Evolutionary conservation across 2,888 invertebrate genomes (phyloP).

Genomic region (Agonopterix arenella): DNA sequence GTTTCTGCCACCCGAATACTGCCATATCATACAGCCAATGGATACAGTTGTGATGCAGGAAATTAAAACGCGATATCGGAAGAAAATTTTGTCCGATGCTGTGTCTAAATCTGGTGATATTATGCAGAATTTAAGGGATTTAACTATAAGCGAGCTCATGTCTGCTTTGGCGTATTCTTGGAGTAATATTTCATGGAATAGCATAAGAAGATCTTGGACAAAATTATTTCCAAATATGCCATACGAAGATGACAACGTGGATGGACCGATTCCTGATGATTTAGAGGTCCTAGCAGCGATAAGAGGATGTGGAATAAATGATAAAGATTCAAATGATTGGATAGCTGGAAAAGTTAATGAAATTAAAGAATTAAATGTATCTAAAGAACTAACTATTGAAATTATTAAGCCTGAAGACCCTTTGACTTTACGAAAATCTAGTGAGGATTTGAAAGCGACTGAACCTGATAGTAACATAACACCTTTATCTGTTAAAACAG

Average conservation of each 20-base stretch:
- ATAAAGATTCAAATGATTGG: background rate
- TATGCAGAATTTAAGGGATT: constrained; percentile 18
- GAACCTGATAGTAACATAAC: too few species aligned
- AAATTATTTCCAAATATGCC: constrained; percentile 18
- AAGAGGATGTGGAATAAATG: background rate
- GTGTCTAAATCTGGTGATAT: constrained; percentile 20
- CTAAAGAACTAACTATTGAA: background rate
- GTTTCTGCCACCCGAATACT: constrained; percentile 23
- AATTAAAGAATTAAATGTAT: background rate
- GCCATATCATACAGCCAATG: constrained; percentile 25
- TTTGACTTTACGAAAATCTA: background rate
- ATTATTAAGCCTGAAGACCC: constrained; percentile 1
- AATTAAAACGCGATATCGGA: constrained; percentile 22
- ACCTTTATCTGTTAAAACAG: too few species aligned
- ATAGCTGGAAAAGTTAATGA: background rate
- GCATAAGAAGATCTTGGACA: constrained; percentile 26
- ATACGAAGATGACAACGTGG: background rate
- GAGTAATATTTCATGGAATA: constrained; percentile 17
- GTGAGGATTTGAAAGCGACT: too few species aligned
- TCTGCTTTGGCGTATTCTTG: constrained; percentile 26
- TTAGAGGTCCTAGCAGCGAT: background rate
- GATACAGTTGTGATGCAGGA: constrained; percentile 25
- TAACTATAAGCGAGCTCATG: constrained; percentile 22
- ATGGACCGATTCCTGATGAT: background rate
- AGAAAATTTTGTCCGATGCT: constrained; percentile 23